phyloP scores from a whole-genome alignment of 1,140 invertebrate species.

The Trachymyrmex cornetzi region DNA sequence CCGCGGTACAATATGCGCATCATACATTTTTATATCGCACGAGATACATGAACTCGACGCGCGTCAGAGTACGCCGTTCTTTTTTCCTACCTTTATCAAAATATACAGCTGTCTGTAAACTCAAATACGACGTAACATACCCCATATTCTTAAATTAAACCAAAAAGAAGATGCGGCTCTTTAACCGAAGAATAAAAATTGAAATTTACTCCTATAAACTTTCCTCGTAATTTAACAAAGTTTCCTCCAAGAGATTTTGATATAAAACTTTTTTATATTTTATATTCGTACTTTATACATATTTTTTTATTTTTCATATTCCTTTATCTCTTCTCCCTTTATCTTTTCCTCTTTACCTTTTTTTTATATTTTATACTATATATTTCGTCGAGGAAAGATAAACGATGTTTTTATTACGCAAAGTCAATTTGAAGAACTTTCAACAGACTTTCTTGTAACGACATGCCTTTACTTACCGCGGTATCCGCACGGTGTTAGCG shows the following conservation, averaged over 20 bases:
- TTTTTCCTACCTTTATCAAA: constrained; percentile 41
- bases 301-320: background rate
- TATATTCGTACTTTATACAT: background rate
- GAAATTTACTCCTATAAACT: constrained; percentile 25
- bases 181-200: constrained; percentile 23
- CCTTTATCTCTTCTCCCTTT: background rate
- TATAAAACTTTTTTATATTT: background rate
- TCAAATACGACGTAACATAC: constrained; percentile 13
- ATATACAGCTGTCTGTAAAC: constrained; percentile 34
- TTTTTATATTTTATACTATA: no score
- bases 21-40: constrained; percentile 34
- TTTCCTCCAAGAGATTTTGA: background rate
- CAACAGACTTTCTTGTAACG: constrained; percentile 2
- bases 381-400: background rate
- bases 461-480: constrained; percentile 12
- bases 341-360: background rate
- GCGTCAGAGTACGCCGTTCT: background rate
- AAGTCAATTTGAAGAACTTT: constrained; percentile 29
- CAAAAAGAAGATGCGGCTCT: background rate
- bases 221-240: constrained; percentile 24
- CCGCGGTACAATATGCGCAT: constrained; percentile 14
- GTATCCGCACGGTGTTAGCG: constrained; percentile 26
- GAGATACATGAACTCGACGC: constrained; percentile 22
- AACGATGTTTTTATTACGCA: constrained; percentile 7
- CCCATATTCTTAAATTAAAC: constrained; percentile 9